These are phyloP conservation scores for Chelonus formosanus DNA, from an alignment of 2,888 invertebrate species.

Conservation along the genomic window DNA sequence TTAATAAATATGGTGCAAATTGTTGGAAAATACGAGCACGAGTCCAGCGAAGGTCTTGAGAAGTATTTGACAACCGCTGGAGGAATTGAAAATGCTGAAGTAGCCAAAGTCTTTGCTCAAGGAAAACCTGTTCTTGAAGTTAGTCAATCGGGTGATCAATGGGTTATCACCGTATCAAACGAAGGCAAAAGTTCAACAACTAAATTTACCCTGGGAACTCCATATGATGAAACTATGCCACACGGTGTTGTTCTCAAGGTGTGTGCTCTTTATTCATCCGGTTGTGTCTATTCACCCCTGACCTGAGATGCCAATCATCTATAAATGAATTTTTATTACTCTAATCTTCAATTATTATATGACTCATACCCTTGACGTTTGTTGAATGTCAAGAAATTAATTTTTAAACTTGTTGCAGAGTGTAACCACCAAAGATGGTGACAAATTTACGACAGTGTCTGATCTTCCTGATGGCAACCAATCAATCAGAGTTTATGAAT, in stretches of 20 bases:
- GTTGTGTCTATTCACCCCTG: constrained; percentile 1
- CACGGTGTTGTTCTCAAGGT: constrained; percentile 57
- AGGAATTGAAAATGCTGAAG: constrained; percentile 44
- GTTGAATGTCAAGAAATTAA: background rate
- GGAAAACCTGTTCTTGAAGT: constrained; percentile 57
- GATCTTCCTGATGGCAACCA: constrained; percentile 51
- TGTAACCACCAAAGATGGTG: constrained; percentile 52
- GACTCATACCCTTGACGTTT: background rate
- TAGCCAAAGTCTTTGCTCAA: constrained; percentile 51
- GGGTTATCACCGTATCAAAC: constrained; percentile 54
- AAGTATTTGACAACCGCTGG: constrained; percentile 57
- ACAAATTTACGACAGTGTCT: constrained; percentile 54
- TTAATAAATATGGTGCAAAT: constrained; percentile 55
- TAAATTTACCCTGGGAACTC: constrained; percentile 58
- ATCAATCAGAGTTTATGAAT: constrained; percentile 56
- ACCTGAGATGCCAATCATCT: constrained; percentile 11
- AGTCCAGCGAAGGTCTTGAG: constrained; percentile 58
- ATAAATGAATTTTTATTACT: background rate
- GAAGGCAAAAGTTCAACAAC: constrained; percentile 52
- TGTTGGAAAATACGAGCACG: constrained; percentile 58
- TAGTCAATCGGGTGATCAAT: constrained; percentile 51
- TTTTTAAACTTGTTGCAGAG: constrained; percentile 47
- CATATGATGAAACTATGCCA: constrained; percentile 60
- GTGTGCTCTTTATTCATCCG: background rate
- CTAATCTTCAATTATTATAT: background rate